phyloP scores from a whole-genome alignment of 1,140 invertebrate genomes.

The Brevipalpus yothersi region DNA sequence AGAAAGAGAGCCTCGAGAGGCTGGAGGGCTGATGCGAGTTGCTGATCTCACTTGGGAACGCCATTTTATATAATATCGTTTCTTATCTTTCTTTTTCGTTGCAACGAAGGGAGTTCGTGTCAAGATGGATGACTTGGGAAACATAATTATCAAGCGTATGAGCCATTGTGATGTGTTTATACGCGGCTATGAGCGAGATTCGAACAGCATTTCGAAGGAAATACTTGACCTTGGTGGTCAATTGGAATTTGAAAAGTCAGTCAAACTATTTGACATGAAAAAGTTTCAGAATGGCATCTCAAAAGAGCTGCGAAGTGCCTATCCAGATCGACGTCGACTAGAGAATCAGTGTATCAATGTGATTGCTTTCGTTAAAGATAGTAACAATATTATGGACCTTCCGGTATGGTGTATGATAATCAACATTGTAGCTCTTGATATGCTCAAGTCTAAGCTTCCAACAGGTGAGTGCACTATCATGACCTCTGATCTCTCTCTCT shows the following conservation, averaged over 20 bases:
- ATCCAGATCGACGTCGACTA: conserved; percentile 58
- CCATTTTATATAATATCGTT: neutral
- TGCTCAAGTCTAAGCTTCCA: conserved; percentile 48
- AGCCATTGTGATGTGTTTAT: conserved; percentile 74
- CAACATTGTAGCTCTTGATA: conserved; percentile 84
- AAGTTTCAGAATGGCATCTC: conserved; percentile 80
- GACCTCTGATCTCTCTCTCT: too few species aligned
- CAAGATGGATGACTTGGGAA: conserved; percentile 81
- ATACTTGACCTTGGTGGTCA: conserved; percentile 59
- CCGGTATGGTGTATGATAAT: conserved; percentile 85
- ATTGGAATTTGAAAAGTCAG: conserved; percentile 67
- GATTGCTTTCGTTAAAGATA: conserved; percentile 66
- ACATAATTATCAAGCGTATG: conserved; percentile 71
- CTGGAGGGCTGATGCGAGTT: neutral
- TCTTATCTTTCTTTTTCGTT: neutral
- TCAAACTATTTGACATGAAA: conserved; percentile 91
- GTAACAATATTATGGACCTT: conserved; percentile 57
- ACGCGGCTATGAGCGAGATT: conserved; percentile 22
- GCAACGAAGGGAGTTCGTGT: conserved; percentile 56
- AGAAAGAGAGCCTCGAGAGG: neutral
- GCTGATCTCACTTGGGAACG: neutral
- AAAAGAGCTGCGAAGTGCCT: conserved; percentile 50
- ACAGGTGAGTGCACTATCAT: neutral
- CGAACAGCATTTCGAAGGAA: conserved; percentile 34
- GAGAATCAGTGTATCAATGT: conserved; percentile 73